A percentile compares a stretch with the other conserved stretches of the same genome.
Evolutionary conservation across 2,888 invertebrate genomes (phyloP).

Genomic region (Andrena minutula): DNA sequence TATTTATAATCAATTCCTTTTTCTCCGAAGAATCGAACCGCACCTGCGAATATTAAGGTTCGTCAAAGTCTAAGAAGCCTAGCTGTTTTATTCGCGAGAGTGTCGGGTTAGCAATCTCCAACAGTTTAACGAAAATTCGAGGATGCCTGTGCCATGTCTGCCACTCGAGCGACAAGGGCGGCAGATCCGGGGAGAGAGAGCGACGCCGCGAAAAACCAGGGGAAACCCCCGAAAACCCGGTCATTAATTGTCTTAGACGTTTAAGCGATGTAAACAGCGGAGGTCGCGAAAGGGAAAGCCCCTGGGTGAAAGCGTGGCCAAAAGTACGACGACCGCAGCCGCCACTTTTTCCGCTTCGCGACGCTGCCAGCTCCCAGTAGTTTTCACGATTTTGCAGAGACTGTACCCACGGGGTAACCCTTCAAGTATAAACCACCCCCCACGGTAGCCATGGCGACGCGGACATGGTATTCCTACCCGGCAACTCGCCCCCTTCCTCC

Average conservation of each 20-base stretch:
- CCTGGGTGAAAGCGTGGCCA: constrained; percentile 75
- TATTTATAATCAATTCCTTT: no score
- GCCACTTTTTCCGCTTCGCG: constrained; percentile 67
- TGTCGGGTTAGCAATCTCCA: no score
- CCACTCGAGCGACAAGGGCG: background rate
- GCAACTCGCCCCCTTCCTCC: constrained; percentile 70
- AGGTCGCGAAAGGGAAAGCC: constrained; percentile 82
- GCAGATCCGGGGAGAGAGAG: background rate
- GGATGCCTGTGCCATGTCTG: background rate
- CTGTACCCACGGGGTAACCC: constrained; percentile 81
- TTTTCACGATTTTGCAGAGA: constrained; percentile 82
- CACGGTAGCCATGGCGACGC: constrained; percentile 81
- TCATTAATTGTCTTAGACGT: constrained; percentile 82
- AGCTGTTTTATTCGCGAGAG: no score
- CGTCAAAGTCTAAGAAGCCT: no score
- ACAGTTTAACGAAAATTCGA: background rate
- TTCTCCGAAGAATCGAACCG: no score
- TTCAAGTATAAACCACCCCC: constrained; percentile 83
- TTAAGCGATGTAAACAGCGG: constrained; percentile 80
- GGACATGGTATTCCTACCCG: constrained; percentile 81
- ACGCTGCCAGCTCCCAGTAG: constrained; percentile 52
- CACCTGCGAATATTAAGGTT: no score
- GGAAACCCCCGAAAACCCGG: constrained; percentile 69
- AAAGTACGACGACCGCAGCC: constrained; percentile 73
- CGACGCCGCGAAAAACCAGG: constrained; percentile 32